These are phyloP conservation scores for Grammomys dolichurus DNA, from an alignment of 2,113 vertebrate species.

Conservation along the genomic window DNA sequence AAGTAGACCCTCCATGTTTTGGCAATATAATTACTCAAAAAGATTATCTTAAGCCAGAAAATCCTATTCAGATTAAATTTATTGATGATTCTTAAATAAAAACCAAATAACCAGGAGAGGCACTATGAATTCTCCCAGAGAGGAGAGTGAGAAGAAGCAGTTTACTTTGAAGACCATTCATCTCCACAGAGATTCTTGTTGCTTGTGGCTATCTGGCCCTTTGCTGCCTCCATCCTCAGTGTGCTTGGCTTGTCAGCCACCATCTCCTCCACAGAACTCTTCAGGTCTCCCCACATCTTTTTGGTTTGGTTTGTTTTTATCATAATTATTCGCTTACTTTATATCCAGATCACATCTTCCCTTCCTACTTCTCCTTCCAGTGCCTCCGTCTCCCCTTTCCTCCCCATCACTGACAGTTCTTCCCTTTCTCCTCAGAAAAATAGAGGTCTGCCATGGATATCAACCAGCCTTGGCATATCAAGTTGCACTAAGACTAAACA, in stretches of 20 bases:
- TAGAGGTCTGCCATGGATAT: neutral
- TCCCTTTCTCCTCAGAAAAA: neutral
- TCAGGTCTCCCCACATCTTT: neutral
- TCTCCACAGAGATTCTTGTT: neutral
- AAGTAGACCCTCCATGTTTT: neutral
- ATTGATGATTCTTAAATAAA: constrained; percentile 38
- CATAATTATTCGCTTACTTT: neutral
- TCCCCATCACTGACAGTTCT: neutral
- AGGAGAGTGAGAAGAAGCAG: neutral
- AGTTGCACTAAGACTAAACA: neutral
- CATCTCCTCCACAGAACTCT: neutral
- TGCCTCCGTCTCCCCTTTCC: neutral
- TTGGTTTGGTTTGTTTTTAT: neutral
- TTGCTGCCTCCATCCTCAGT: neutral
- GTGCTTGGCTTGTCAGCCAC: neutral
- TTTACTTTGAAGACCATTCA: neutral
- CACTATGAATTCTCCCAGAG: neutral
- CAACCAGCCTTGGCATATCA: neutral
- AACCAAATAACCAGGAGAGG: neutral
- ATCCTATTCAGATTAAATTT: constrained; percentile 30
- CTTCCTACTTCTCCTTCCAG: neutral
- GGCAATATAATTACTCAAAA: constrained; percentile 29
- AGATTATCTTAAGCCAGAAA: neutral
- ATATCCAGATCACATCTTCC: neutral
- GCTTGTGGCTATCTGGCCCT: neutral